Base-by-base conservation (phyloP, 2,888 invertebrate genomes). In the Argynnis bischoffii region DNA sequence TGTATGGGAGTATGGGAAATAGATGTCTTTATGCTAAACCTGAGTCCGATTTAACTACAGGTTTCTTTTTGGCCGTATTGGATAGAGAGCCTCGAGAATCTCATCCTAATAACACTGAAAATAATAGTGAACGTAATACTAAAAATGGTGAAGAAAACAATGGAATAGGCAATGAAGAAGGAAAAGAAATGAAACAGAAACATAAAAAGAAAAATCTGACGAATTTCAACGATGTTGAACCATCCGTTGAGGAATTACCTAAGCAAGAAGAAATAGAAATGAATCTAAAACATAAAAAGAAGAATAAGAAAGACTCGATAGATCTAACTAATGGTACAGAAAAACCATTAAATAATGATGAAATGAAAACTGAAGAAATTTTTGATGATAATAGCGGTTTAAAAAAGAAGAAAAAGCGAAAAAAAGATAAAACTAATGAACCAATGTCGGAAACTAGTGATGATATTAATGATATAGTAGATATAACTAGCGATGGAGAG, bases 51-150 rank as follows among this genome's bases (percentile, higher is more conserved):
- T 88, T 95, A 6, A 98, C 98, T 0, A 98, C 97, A 84, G 99
- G 99, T 2, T 99, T 99, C 88, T 99, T 99, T 88, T 94, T 99
- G 48, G 98, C 99, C 1, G 95, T 98, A 63, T 96, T 99, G 77
- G 97, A 97, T 84, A 93, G 95, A 81, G 85, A 93, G 72, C 81
- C 83, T 65, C 92, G 92, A 71, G 92, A 83, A 69, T 59, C 67
- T 18, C 65, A 73, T 48, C 48, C 63, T 15, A 60, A 74, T 50
- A 53, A 65, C 46, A 56, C 57, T 50, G 48, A 56, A 31, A 41
- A 31, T 31, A 41, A 41, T 41, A 1, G 11, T 41, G 35, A 8
- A 2, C 11, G 0, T 41, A 41, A 41, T 2, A 11, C 3, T 41
- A 41, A 41, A 41, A 41, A 41, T 41, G 35, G 35, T 2, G 63